Evolutionary conservation across 2,797 vertebrate genomes (phyloP).

Genomic region (Phoxinus dragarum): DNA sequence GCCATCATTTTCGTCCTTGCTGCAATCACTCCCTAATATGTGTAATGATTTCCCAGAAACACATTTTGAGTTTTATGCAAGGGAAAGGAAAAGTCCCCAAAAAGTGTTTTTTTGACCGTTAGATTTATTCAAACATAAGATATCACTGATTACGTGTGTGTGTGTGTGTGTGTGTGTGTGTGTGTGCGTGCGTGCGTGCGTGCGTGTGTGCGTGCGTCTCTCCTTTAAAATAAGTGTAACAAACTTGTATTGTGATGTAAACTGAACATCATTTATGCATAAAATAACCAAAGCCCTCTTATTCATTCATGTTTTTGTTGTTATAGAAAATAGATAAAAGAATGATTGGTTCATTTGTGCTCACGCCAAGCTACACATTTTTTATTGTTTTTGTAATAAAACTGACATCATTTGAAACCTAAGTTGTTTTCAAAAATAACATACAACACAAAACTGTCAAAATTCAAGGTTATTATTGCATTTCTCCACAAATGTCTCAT

Average conservation of each 20-base stretch:
- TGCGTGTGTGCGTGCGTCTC: not conserved
- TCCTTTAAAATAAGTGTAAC: not conserved
- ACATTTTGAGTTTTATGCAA: too few relatives aligned
- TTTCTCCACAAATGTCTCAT: not conserved
- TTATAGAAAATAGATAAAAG: not conserved
- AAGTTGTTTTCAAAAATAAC: not conserved
- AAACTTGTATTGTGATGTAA: not conserved
- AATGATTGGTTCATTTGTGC: not conserved
- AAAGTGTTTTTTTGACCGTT: too few relatives aligned
- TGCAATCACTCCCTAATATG: not conserved
- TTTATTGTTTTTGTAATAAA: not conserved
- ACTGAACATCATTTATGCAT: not conserved
- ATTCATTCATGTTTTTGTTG: too few relatives aligned
- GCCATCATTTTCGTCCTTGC: not conserved
- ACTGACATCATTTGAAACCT: not conserved
- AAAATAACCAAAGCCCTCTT: too few relatives aligned
- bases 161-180: too few relatives aligned
- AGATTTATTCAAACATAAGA: too few relatives aligned
- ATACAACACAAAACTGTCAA: not conserved
- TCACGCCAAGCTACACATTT: not conserved
- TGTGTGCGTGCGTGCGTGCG: too few relatives aligned
- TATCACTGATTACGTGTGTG: too few relatives aligned
- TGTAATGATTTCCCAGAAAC: too few relatives aligned
- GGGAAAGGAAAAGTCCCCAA: too few relatives aligned
- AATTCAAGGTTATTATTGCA: not conserved